Conservation (phyloP, 2,888 invertebrate species). For the Pegoplata infirma region DNA sequence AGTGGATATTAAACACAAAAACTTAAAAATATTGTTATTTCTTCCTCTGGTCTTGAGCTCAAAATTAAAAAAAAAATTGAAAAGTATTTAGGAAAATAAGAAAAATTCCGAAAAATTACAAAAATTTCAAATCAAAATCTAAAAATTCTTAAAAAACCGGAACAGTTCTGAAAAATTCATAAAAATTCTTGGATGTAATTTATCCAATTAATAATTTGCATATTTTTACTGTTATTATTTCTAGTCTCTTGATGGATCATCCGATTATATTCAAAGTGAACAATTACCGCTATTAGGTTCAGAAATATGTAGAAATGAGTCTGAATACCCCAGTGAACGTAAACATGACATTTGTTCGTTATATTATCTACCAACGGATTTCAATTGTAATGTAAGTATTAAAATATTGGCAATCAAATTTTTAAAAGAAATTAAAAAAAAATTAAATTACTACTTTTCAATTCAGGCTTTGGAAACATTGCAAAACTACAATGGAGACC, state of each 20-base stretch:
- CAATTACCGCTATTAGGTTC: slow-evolving; percentile 57
- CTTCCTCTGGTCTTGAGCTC: too few species aligned
- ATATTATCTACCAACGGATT: slow-evolving; percentile 61
- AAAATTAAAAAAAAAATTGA: too few species aligned
- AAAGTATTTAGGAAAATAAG: too few species aligned
- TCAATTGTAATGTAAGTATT: slow-evolving; percentile 64
- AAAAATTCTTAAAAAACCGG: too few species aligned
- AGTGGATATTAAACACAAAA: too few species aligned
- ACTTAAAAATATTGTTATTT: too few species aligned
- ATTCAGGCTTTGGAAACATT: slow-evolving; percentile 53
- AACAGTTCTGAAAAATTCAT: too few species aligned
- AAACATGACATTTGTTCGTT: slow-evolving; percentile 65
- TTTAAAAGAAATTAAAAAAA: not conserved
- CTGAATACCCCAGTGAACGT: slow-evolving; percentile 41
- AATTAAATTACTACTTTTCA: not conserved
- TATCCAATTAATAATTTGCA: too few species aligned
- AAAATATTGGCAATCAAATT: not conserved
- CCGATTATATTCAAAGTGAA: slow-evolving; percentile 63
- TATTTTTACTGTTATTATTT: slow-evolving; percentile 18
- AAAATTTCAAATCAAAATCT: too few species aligned
- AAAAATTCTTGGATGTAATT: too few species aligned
- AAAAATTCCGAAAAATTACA: too few species aligned
- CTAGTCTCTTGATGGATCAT: slow-evolving; percentile 47
- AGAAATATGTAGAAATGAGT: slow-evolving; percentile 55
- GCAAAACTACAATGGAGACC: slow-evolving; percentile 61